These are phyloP conservation scores for Leptothorax acervorum DNA, from an alignment of 2,888 invertebrate genomes.

Conservation along the genomic window DNA sequence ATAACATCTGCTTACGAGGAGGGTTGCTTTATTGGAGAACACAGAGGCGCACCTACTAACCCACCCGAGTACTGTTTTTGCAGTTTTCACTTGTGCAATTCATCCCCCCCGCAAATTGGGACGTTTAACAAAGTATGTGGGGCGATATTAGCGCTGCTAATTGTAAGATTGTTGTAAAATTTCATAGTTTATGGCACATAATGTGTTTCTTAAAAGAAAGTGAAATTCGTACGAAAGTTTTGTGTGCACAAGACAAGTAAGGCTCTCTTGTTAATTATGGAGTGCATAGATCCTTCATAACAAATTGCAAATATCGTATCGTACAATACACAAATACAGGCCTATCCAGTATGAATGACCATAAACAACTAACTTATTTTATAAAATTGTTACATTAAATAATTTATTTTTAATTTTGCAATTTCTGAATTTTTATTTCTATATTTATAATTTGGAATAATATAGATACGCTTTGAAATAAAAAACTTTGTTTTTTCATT, in stretches of 20 bases:
- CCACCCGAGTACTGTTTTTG: slow-evolving; percentile 92
- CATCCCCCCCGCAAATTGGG: slow-evolving; percentile 78
- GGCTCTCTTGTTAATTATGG: background rate
- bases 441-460: background rate
- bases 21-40: slow-evolving; percentile 89
- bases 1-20: slow-evolving; percentile 90
- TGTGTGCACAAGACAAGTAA: background rate
- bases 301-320: background rate
- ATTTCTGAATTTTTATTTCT: background rate
- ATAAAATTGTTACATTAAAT: background rate
- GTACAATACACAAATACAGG: background rate
- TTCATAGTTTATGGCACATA: slow-evolving; percentile 7
- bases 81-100: slow-evolving; percentile 91
- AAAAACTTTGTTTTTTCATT: no score
- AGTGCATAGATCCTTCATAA: background rate
- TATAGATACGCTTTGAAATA: no score
- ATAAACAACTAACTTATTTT: slow-evolving; percentile 17
- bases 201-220: slow-evolving; percentile 17
- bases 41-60: slow-evolving; percentile 88
- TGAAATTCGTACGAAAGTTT: background rate
- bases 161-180: slow-evolving; percentile 51
- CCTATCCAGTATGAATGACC: background rate
- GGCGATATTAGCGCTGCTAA: slow-evolving; percentile 39
- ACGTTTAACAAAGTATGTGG: slow-evolving; percentile 76
- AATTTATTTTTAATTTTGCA: background rate